Base-by-base conservation (phyloP, 2,113 vertebrate genomes). In the Stegastes partitus region DNA sequence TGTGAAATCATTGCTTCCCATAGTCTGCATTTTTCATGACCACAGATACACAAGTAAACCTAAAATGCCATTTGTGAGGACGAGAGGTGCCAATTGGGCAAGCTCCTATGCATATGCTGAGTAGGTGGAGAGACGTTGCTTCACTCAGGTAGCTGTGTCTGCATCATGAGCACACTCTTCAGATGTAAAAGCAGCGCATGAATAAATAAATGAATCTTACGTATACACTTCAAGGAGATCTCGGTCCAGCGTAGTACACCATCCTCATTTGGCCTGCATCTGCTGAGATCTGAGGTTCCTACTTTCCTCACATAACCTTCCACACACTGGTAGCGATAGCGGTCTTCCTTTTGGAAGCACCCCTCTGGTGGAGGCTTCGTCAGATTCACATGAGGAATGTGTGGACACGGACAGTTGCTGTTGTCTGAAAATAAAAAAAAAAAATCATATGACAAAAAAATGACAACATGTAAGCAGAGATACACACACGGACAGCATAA, bases 251-350 rank as follows among this genome's bases (percentile, higher is more conserved):
- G 0, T 1, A 0, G 0, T 15, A 0, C 0, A 0, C 0, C 1
- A 0, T 2, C 0, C 0, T 0, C 0, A 0, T 4, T 12, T 21
- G 2, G 0, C 0, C 3, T 0, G 58, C 95, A 95, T 49, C 0
- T 73, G 71, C 85, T 88, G 19, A 85, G 83, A 59, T 34, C 77
- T 9, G 95, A 95, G 2, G 92, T 93, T 37, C 95, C 95, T 1
- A 26, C 92, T 78, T 83, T 80, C 76, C 95, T 92, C 58, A 73
- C 0, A 3, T 77, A 90, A 9, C 87, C 88, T 0, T 47, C 25
- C 0, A 3, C 0, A 62, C 95, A 95, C 0, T 0, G 1, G 82
- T 94, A 93, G 10, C 93, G 93, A 19, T 74, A 86, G 0, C 0
- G 0, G 0, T 0, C 0, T 0, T 0, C 0, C 0, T 15, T 3